These are phyloP conservation scores for Manis pentadactyla DNA, from an alignment of 2,797 vertebrate species.

Conservation along the genomic window DNA sequence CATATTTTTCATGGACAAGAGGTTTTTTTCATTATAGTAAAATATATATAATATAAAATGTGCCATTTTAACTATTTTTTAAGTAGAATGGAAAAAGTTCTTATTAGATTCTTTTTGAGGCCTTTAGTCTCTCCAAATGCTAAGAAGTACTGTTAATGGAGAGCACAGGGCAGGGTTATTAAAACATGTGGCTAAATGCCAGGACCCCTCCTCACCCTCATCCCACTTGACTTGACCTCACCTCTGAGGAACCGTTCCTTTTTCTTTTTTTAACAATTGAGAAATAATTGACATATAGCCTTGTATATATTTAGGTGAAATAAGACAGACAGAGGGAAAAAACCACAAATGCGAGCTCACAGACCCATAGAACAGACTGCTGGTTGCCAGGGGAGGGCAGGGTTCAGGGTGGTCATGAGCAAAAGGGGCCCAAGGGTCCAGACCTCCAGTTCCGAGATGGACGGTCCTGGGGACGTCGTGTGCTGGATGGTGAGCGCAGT, in stretches of 20 bases:
- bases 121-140: not conserved
- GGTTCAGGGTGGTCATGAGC: no score
- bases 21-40: not conserved
- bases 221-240: not conserved
- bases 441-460: not conserved
- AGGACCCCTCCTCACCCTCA: not conserved
- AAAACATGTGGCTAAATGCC: not conserved
- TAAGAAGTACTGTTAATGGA: not conserved
- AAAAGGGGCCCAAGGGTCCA: not conserved
- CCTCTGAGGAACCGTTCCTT: not conserved
- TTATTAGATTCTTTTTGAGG: not conserved
- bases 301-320: not conserved
- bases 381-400: not conserved
- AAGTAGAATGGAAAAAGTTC: not conserved
- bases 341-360: not conserved
- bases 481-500: not conserved
- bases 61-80: not conserved
- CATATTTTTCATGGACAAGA: not conserved
- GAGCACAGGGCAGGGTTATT: not conserved
- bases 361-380: not conserved
- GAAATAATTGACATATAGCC: not conserved
- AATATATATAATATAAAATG: not conserved
- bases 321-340: not conserved
- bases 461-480: not conserved
- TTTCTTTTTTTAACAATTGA: not conserved